Base-by-base conservation (phyloP, 1,140 invertebrate genomes). In the Leptinotarsa lineolata region DNA sequence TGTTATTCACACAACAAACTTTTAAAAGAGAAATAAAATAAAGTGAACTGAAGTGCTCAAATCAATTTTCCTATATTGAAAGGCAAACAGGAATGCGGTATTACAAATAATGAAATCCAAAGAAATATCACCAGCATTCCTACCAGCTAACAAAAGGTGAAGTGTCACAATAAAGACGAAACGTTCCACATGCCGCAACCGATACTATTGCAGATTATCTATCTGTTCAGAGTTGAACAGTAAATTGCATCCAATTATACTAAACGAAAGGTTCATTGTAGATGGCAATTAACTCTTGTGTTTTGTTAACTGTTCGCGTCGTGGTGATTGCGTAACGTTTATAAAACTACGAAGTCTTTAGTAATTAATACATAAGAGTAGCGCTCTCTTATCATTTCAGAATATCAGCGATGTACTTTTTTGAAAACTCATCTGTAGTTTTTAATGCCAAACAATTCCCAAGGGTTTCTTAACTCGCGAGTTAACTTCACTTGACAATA, bases 221-320 rank as follows among this genome's bases (percentile, higher is more conserved):
- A 5, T 16, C 11, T 59, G 16, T 12, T 39, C 30, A 39, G 30
- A 39, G 61, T 22, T 15, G 61, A 63, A n/a, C 61, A 30, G 61
- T 63, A 63, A 63, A 63, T 63, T 63, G 61, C 24, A 63, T 63
- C 61, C 20, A 63, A 63, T 63, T 63, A 63, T 63, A 63, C 20
- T n/a, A 63, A 63, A 6, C 61, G 21, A 63, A 63, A 63, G 11
- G 21, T 63, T 24, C 61, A 63, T 63, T 63, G 16, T 16, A 0
- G 15, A 63, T 24, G 21, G 61, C 61, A 63, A 63, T 63, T 30
- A 63, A 24, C 61, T 13, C 8, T 21, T 63, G 4, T 3, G 61
- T 63, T 0, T 63, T 21, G 16, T 30, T 63, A 63, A 63, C 48
- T 54, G 48, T 54, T 54, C 4, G 48, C 16, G 3, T 16, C 48